A percentile compares a stretch with the other conserved stretches of the same genome.
Evolutionary conservation across 2,113 vertebrate species (phyloP).

Genomic region (Sapajus apella): DNA sequence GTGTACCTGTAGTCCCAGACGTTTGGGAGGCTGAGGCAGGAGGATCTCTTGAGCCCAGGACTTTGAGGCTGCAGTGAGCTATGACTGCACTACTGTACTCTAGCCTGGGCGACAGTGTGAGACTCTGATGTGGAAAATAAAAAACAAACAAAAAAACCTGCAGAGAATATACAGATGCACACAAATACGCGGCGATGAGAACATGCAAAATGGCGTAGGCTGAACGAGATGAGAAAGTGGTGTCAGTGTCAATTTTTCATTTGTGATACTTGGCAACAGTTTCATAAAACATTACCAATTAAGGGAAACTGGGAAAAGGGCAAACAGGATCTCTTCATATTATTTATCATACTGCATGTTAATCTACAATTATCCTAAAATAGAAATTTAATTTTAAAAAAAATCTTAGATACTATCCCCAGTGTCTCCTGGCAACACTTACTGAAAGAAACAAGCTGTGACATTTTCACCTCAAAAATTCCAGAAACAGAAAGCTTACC

Average conservation of each 20-base stretch:
- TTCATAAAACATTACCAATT: background rate
- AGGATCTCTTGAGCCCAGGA: no score
- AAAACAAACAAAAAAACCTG: background rate
- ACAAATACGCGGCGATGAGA: background rate
- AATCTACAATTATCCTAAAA: constrained; percentile 40
- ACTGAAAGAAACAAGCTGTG: background rate
- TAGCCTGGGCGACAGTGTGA: no score
- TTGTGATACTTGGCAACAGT: background rate
- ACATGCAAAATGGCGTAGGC: background rate
- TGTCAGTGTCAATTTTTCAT: background rate
- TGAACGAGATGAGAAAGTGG: background rate
- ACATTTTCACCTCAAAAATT: constrained; percentile 1
- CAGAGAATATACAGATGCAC: background rate
- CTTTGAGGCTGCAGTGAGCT: no score
- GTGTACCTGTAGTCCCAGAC: no score
- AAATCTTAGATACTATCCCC: background rate
- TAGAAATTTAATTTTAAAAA: background rate
- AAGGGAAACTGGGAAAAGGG: background rate
- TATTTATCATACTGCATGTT: background rate
- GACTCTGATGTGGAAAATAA: no score
- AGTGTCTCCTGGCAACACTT: background rate
- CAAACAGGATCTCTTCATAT: background rate
- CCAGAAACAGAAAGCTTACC: background rate
- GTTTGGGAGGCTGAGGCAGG: no score
- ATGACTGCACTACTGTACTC: no score